Evolutionary conservation across 2,113 vertebrate species (phyloP), one percentile per base, ranked within the genome.

Genomic region (Actenoides lindsayi): DNA sequence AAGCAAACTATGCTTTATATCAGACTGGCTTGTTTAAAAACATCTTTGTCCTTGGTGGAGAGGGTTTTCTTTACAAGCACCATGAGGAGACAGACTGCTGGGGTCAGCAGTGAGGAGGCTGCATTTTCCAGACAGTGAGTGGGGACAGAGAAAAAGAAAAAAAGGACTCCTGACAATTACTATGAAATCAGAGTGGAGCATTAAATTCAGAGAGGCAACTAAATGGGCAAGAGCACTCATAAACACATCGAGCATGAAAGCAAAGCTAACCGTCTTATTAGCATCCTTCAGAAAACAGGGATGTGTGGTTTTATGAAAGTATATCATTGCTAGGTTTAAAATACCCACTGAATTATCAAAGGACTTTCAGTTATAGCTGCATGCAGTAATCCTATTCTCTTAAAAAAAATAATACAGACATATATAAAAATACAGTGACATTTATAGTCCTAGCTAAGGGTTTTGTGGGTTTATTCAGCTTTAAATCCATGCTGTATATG

Each of bases 241-340:
- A 95, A 96, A 96, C 83, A 97, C 74, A 84, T 54, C 4, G 4
- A 90, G 81, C 89, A 96, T 92, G 92, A 96, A 96, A 95, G 94
- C 54, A 95, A 84, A 93, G 94, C 86, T 60, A 96, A 96, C 96
- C 80, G 68, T 87, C 96, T 92, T 96, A 96, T 96, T 92, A 97
- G 41, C 88, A 96, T 92, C 92, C 86, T 89, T 91, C 83, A 91
- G 70, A 93, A 93, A 97, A 94, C 80, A 82, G 83, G n/a, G 92
- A 92, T 50, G 48, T 93, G 94, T 79, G 96, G 96, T 95, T 97
- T 96, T 96, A 96, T 91, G 90, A 51, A 96, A 96, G 91, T 78
- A 10, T 97, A 96, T 94, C 93, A 97, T 97, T 91, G 89, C 95
- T 94, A 87, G 83, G 91, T 94, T 94, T 94, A 97, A 96, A 97